Conservation (phyloP, 2,113 vertebrate species). For the Perca flavescens region DNA sequence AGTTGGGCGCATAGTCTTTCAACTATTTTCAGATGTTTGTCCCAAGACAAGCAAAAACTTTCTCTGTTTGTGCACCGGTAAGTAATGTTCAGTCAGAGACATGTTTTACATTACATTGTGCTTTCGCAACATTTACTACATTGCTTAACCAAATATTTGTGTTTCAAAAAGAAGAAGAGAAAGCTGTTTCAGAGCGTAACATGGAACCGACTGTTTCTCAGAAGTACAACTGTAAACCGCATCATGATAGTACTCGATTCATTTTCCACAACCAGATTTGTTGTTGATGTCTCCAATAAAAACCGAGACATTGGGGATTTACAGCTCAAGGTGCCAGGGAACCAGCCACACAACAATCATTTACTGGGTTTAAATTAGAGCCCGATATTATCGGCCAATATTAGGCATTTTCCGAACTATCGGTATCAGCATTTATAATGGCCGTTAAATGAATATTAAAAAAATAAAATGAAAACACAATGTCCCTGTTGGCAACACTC, state of each 20-base stretch:
- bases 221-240: neutral
- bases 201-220: neutral
- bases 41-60: constrained; percentile 99
- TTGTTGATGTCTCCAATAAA: neutral
- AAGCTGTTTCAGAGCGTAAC: neutral
- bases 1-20: constrained; percentile 99
- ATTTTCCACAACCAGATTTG: neutral
- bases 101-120: neutral
- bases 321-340: neutral
- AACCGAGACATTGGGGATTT: neutral
- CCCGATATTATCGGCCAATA: too few relatives aligned
- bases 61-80: constrained; percentile 96
- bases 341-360: neutral
- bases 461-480: too few relatives aligned
- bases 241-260: neutral
- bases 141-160: neutral
- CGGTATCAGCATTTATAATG: too few relatives aligned
- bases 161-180: neutral
- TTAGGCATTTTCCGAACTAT: too few relatives aligned
- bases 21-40: constrained; percentile 97
- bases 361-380: neutral
- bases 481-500: too few relatives aligned
- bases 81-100: constrained; percentile 55
- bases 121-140: neutral
- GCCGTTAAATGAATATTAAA: too few relatives aligned